A percentile compares a stretch with the other conserved stretches of the same genome.
phyloP scores from a whole-genome alignment of 2,888 invertebrate species.

The Scaptomyza flava region DNA sequence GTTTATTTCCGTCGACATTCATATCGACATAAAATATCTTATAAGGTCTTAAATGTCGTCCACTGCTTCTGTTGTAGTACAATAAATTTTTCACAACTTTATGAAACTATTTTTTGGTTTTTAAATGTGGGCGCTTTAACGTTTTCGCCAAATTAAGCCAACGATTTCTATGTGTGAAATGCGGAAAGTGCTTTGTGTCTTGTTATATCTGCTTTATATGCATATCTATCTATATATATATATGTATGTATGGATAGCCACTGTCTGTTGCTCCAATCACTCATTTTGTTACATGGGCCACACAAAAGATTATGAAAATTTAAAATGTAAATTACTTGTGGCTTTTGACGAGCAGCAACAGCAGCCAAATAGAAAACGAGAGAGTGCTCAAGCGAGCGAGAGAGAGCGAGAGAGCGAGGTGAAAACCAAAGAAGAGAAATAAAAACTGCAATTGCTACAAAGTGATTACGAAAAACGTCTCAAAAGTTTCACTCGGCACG shows the following conservation, averaged over 20 bases:
- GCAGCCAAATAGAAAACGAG: slow-evolving; percentile 18
- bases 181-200: slow-evolving; percentile 58
- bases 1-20: too few species aligned
- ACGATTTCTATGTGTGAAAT: slow-evolving; percentile 54
- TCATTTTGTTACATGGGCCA: slow-evolving; percentile 63
- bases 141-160: slow-evolving; percentile 5
- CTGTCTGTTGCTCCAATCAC: slow-evolving; percentile 52
- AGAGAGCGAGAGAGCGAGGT: neutral
- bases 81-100: neutral
- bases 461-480: slow-evolving; percentile 69
- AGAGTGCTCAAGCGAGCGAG: neutral
- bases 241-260: slow-evolving; percentile 17
- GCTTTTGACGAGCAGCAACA: slow-evolving; percentile 3
- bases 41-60: neutral
- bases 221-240: slow-evolving; percentile 10
- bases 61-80: neutral
- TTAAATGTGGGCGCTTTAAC: slow-evolving; percentile 6
- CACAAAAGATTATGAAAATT: slow-evolving; percentile 71
- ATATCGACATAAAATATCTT: neutral
- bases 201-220: slow-evolving; percentile 1
- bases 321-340: slow-evolving; percentile 72
- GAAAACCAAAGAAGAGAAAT: slow-evolving; percentile 8
- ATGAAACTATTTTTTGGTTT: neutral
- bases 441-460: slow-evolving; percentile 77
- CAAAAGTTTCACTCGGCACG: slow-evolving; percentile 77